A percentile compares a stretch with the other conserved stretches of the same genome.
Conservation (phyloP, 2,888 invertebrate species). For the Axea sp. region DNA sequence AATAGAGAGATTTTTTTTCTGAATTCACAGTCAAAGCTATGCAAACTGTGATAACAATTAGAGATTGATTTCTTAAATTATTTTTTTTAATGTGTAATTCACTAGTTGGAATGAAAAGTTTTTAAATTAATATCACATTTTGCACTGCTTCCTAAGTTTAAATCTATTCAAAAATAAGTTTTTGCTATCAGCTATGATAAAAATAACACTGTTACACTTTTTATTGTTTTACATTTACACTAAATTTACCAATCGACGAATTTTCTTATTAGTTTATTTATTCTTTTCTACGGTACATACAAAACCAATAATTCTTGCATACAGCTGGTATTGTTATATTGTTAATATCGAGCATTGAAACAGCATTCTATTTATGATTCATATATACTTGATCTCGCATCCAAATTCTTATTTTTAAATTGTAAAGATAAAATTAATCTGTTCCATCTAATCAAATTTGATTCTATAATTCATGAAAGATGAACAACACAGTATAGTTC, state of each 20-base stretch:
- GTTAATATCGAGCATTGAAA: not conserved
- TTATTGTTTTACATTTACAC: slow-evolving; percentile 6
- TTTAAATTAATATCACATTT: not conserved
- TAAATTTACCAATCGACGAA: not conserved
- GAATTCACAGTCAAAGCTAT: slow-evolving; percentile 5
- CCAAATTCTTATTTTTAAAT: slow-evolving; percentile 28
- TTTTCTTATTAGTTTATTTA: not conserved
- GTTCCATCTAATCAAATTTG: slow-evolving; percentile 11
- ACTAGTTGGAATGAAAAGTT: not conserved
- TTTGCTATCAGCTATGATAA: not conserved
- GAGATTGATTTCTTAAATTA: not conserved
- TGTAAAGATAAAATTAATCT: slow-evolving; percentile 16
- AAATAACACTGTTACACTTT: not conserved
- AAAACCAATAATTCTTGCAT: slow-evolving; percentile 3
- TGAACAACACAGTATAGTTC: slow-evolving; percentile 12
- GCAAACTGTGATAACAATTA: slow-evolving; percentile 2
- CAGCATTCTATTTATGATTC: not conserved
- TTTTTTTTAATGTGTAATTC: too few species aligned
- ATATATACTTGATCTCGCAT: slow-evolving; percentile 6
- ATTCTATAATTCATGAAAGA: not conserved
- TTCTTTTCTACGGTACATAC: slow-evolving; percentile 6
- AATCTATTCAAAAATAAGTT: not conserved
- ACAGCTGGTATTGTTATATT: slow-evolving; percentile 3
- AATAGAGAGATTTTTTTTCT: not conserved
- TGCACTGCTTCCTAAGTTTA: not conserved